Evolutionary conservation across 2,113 vertebrate species (phyloP).

Genomic region (Capricornis sumatraensis): DNA sequence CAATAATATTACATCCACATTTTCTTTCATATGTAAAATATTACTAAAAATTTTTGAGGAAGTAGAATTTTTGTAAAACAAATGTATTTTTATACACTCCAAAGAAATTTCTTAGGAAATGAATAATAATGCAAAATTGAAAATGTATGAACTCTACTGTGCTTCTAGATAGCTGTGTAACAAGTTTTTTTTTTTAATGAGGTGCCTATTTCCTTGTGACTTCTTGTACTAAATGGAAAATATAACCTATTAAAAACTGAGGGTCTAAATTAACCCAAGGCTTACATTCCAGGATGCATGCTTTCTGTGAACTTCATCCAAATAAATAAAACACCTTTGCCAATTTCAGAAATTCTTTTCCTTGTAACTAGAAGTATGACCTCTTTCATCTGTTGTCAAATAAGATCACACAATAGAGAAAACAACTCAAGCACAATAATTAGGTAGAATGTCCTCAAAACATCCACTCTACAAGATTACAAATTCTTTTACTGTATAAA

Average conservation of each 20-base stretch:
- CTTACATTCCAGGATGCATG: slow-evolving; percentile 37
- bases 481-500: background rate
- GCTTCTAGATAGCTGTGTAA: background rate
- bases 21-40: background rate
- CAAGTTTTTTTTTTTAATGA: background rate
- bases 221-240: background rate
- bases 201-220: background rate
- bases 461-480: background rate
- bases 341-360: slow-evolving; percentile 27
- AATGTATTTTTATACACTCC: background rate
- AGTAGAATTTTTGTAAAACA: background rate
- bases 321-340: slow-evolving; percentile 40
- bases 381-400: background rate
- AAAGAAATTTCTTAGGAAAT: background rate
- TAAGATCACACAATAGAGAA: background rate
- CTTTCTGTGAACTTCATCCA: slow-evolving; percentile 36
- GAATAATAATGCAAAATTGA: background rate
- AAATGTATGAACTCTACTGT: background rate
- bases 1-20: background rate
- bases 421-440: background rate
- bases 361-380: background rate
- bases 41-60: background rate
- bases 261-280: slow-evolving; percentile 47
- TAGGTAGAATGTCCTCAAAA: background rate
- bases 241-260: background rate